Percentiles rank a stretch among this genome's conserved stretches.
Evolutionary conservation across 2,888 invertebrate genomes (phyloP).

Genomic region (Hydrotaea diabolus): DNA sequence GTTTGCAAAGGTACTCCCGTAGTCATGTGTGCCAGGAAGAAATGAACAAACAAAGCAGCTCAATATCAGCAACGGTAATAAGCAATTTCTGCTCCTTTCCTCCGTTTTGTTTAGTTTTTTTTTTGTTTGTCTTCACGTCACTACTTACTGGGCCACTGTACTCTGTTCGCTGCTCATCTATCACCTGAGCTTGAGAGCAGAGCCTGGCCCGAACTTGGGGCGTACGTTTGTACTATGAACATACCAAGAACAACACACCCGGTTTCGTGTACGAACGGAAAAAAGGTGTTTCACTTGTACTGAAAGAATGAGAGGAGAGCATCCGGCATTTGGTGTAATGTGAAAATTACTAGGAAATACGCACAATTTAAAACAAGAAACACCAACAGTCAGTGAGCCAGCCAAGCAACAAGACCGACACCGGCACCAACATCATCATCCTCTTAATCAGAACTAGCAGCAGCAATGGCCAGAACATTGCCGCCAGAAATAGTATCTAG

Average conservation of each 20-base stretch:
- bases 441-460: background rate
- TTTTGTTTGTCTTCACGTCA: background rate
- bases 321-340: constrained; percentile 65
- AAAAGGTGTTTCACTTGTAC: constrained; percentile 52
- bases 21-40: background rate
- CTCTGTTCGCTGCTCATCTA: constrained; percentile 21
- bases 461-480: background rate
- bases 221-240: background rate
- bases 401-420: background rate
- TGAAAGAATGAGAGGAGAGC: constrained; percentile 27
- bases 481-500: background rate
- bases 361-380: constrained; percentile 60
- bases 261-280: constrained; percentile 13
- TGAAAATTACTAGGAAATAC: constrained; percentile 66
- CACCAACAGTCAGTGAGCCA: background rate
- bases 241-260: background rate
- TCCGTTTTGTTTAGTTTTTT: constrained; percentile 25
- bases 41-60: background rate
- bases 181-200: background rate
- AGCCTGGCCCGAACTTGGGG: background rate
- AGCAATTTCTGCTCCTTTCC: constrained; percentile 53
- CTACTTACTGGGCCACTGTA: too few species aligned
- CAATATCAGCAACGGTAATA: constrained; percentile 50
- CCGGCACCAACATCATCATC: background rate
- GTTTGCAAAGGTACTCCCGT: background rate